Evolutionary conservation across 2,888 invertebrate species (phyloP), one percentile per base, ranked within the genome.

Genomic region (Drosophila suboccidentalis): DNA sequence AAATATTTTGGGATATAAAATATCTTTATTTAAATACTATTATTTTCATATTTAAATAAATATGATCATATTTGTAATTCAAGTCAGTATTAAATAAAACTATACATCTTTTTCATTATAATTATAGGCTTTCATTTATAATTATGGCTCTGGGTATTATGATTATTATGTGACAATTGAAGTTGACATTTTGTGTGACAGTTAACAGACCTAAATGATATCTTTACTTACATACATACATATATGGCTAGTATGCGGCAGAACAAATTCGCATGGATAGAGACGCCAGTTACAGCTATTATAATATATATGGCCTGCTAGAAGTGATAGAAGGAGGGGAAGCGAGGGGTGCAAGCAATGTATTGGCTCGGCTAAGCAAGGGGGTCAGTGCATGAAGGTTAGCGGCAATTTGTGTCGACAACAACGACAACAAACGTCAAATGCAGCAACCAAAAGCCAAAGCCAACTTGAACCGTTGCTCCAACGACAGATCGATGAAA

Each of bases 371-470:
- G 67, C 64, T 81, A 73, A 82, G 79, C 90, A 81, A 81, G 78
- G 60, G 82, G 82, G 82, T 83, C 83, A 80, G 49, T 75, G 70
- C 75, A 88, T 79, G 75, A 78, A 85, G 85, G 90, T 85, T 85
- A 86, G 88, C 82, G 83, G 86, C 90, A 85, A 85, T 84, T 84
- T 89, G 82, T 82, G 84, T 87, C 89, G 89, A 83, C 88, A 82
- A 79, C 67, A 59, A 26, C 26, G 26, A 26, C 26, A 26, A 26
- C 26, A 26, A 26, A 61, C 76, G 65, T 66, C 80, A 71, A 68
- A 75, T 59, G 74, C 61, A 50, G 75, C 61, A 69, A 41, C 62
- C 63, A 55, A 80, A 80, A 67, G 81, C 74, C 78, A 71, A 44
- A 65, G 46, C 55, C 61, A 59, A 61, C 63, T 47, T 54, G 55